A percentile compares a stretch with the other conserved stretches of the same genome.
phyloP scores from a whole-genome alignment of 2,888 invertebrate species.

The Ormyrus pomaceus region DNA sequence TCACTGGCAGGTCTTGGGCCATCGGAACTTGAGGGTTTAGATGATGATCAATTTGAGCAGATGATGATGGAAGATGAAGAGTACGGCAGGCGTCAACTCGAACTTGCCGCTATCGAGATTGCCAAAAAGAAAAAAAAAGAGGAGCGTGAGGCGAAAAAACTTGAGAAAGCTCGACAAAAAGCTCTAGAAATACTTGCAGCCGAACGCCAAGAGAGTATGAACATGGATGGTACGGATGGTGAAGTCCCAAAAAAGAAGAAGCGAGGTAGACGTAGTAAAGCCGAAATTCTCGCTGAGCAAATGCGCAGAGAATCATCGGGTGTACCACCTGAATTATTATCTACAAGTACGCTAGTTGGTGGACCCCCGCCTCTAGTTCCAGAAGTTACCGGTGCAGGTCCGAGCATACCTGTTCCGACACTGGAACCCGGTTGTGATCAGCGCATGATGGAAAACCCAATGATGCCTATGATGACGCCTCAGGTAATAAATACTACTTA shows the following conservation, averaged over 20 bases:
- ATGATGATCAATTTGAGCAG: conserved; percentile 72
- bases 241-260: conserved; percentile 73
- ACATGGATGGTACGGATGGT: conserved; percentile 69
- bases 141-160: conserved; percentile 71
- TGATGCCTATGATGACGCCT: conserved; percentile 60
- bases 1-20: conserved; percentile 69
- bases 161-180: conserved; percentile 71
- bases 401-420: conserved; percentile 59
- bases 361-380: conserved; percentile 26
- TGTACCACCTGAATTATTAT: conserved; percentile 57
- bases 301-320: conserved; percentile 71
- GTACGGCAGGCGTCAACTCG: conserved; percentile 78
- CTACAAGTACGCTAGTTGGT: conserved; percentile 40
- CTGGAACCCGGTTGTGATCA: conserved; percentile 45
- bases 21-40: conserved; percentile 70
- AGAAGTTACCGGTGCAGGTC: conserved; percentile 58
- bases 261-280: conserved; percentile 73
- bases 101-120: conserved; percentile 75
- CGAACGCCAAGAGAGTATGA: conserved; percentile 66
- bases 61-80: conserved; percentile 82
- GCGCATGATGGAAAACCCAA: conserved; percentile 55
- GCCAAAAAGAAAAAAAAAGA: conserved; percentile 73
- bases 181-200: conserved; percentile 72
- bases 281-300: conserved; percentile 73
- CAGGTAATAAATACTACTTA: conserved; percentile 28